These are phyloP conservation scores for Megamerina dolium DNA, from an alignment of 2,888 invertebrate species.

Conservation along the genomic window DNA sequence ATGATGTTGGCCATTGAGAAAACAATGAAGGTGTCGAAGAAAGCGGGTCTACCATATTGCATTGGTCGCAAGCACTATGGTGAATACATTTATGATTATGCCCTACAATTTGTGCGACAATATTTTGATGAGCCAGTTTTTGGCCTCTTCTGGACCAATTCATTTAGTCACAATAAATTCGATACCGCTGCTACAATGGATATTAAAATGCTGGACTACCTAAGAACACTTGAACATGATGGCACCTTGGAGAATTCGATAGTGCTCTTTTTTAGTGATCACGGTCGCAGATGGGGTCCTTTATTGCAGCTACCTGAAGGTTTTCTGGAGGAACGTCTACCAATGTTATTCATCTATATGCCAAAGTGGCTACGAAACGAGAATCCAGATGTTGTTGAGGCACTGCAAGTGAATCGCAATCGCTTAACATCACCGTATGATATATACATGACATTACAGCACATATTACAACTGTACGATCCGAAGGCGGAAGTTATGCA, in stretches of 20 bases:
- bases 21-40: conserved; percentile 48
- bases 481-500: conserved; percentile 21
- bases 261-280: conserved; percentile 69
- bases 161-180: conserved; percentile 65
- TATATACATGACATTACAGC: conserved; percentile 61
- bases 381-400: conserved; percentile 52
- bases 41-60: conserved; percentile 54
- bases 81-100: conserved; percentile 63
- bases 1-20: conserved; percentile 63
- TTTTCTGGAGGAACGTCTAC: conserved; percentile 71
- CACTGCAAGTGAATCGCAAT: conserved; percentile 56
- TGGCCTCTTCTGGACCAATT: conserved; percentile 73
- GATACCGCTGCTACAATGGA: conserved; percentile 63
- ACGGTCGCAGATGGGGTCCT: conserved; percentile 68
- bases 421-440: conserved; percentile 67
- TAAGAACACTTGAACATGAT: conserved; percentile 53
- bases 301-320: conserved; percentile 61
- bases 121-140: conserved; percentile 59
- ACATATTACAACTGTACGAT: conserved; percentile 51
- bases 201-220: conserved; percentile 54
- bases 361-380: conserved; percentile 58
- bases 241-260: conserved; percentile 61
- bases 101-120: conserved; percentile 58
- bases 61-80: conserved; percentile 58
- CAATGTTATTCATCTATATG: conserved; percentile 63